Conservation (phyloP, 1,140 invertebrate species). For the Chrysoperla carnea region DNA sequence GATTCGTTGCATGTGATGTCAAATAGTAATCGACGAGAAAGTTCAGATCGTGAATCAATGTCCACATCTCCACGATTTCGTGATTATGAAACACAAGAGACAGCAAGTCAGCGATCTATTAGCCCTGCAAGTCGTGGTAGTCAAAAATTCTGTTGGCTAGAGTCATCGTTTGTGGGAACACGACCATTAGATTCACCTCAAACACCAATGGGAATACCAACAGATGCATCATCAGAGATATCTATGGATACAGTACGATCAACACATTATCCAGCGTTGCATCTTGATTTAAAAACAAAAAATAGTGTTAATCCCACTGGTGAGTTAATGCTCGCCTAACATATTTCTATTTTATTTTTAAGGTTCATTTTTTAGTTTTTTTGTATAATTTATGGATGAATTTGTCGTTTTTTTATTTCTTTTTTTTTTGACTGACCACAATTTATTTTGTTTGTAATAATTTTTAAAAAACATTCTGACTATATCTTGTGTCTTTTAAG, state of each 20-base stretch:
- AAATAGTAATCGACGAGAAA: constrained; percentile 9
- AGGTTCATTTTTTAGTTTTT: constrained; percentile 1
- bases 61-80: constrained; percentile 6
- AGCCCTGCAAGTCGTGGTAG: constrained; percentile 27
- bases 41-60: constrained; percentile 9
- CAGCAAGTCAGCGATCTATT: constrained; percentile 13
- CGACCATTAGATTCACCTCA: constrained; percentile 68
- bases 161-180: constrained; percentile 76
- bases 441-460: too few relatives aligned
- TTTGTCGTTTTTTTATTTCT: too few relatives aligned
- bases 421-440: too few relatives aligned
- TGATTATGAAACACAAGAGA: constrained; percentile 16
- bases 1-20: constrained; percentile 25
- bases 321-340: constrained; percentile 36
- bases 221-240: constrained; percentile 22
- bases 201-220: constrained; percentile 48
- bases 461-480: too few relatives aligned
- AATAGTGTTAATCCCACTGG: constrained; percentile 33
- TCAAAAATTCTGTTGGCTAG: constrained; percentile 62
- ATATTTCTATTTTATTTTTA: background rate
- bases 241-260: constrained; percentile 19
- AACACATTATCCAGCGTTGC: constrained; percentile 18
- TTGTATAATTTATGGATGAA: too few relatives aligned
- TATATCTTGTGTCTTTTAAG: too few relatives aligned
- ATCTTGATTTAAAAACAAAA: constrained; percentile 30